Conservation (phyloP, 2,888 invertebrate genomes). For the Hydrotaea cyrtoneurina region DNA sequence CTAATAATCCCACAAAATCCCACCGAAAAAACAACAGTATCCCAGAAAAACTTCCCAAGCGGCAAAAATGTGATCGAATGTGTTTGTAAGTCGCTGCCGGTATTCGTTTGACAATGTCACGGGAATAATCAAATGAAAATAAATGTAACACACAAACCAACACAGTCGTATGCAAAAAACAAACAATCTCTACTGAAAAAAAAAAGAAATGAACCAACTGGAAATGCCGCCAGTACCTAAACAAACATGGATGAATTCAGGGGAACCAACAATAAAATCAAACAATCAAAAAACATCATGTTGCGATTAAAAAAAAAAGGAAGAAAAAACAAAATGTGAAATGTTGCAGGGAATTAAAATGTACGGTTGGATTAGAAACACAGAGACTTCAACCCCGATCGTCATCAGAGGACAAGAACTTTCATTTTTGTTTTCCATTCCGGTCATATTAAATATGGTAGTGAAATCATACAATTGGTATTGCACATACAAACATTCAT, state of each 20-base stretch:
- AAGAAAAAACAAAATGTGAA: slow-evolving; percentile 25
- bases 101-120: slow-evolving; percentile 43
- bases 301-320: slow-evolving; percentile 37
- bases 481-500: no score
- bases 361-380: slow-evolving; percentile 52
- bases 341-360: slow-evolving; percentile 55
- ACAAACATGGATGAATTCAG: slow-evolving; percentile 49
- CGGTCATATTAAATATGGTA: slow-evolving; percentile 25
- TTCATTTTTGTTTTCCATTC: no score
- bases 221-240: slow-evolving; percentile 44
- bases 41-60: slow-evolving; percentile 31
- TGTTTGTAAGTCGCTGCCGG: neutral
- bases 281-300: slow-evolving; percentile 44
- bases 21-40: slow-evolving; percentile 39
- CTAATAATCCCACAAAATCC: slow-evolving; percentile 58
- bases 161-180: slow-evolving; percentile 31
- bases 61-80: slow-evolving; percentile 13
- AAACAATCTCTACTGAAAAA: neutral
- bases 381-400: slow-evolving; percentile 39
- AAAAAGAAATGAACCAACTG: no score
- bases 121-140: slow-evolving; percentile 33
- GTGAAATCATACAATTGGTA: no score
- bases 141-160: slow-evolving; percentile 5
- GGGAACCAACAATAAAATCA: slow-evolving; percentile 44
- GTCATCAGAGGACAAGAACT: neutral